Base-by-base conservation (phyloP, 1,140 invertebrate species). In the Bemisia tabaci region DNA sequence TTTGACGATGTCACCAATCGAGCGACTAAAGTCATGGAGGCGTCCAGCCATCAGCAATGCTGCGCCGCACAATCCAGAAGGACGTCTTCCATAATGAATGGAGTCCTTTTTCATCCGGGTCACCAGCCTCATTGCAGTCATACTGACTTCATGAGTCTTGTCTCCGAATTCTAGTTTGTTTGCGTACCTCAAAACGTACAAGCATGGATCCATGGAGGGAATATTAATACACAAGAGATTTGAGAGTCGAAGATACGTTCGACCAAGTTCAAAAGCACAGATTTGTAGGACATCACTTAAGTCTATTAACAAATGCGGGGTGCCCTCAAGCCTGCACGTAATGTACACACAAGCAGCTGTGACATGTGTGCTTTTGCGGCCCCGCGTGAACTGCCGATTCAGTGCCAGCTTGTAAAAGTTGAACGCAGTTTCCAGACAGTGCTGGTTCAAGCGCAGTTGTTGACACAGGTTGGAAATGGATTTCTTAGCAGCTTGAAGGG, bases 401-500 rank as follows among this genome's bases (percentile, higher is more conserved):
- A 97, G 77, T 26, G 95, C 96, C 88, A 98, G 90, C 81, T 96
- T 97, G 77, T 96, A 99, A 78, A 97, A 97, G 74, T 93, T 95
- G 70, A 92, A 90, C 2, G 95, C 91, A 23, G 89, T 95, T 66
- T 97, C 94, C 62, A 96, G 88, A 73, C 88, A 94, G 73, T 95
- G 90, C 71, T 93, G 87, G 74, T 93, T 95, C n/a, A 76, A 83
- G 78, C 78, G 82, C 48, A 94, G 75, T 71, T 92, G 89, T 73
- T 89, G 85, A 69, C 88, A 90, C 1, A 94, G 78, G 65, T 85
- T 81, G 60, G 84, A 86, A 62, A 95, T 93, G 26, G 88, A 88
- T 75, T 84, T 84, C 70, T 86, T 84, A n/a, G 93, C 93, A 80
- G 94, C 94, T 70, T 87, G 83, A 33, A 96, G 75, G 5, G 95